Evolutionary conservation across 2,888 invertebrate genomes (phyloP).

Genomic region (Phanerotoma sp.): DNA sequence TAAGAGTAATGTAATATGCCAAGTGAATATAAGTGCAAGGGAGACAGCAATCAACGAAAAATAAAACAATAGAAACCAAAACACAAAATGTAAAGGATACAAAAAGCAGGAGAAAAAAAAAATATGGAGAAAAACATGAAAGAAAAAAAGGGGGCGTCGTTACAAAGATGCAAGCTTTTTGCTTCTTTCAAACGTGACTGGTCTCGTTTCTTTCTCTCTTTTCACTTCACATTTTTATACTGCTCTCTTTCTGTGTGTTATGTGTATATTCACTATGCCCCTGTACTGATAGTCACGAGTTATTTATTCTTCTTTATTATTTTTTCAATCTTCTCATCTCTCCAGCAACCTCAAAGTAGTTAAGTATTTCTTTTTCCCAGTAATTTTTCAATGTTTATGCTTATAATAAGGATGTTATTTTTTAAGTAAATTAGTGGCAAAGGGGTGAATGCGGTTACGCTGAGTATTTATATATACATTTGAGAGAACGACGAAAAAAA

Average conservation of each 20-base stretch:
- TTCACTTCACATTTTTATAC: no score
- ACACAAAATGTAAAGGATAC: no score
- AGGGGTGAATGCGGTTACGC: conserved; percentile 19
- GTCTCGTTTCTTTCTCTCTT: no score
- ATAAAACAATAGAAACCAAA: not conserved
- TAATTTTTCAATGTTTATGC: conserved; percentile 9
- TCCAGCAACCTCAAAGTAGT: not conserved
- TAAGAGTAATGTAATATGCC: conserved; percentile 8
- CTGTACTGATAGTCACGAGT: not conserved
- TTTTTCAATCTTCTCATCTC: not conserved
- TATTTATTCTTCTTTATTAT: not conserved
- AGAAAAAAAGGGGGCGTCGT: conserved; percentile 16
- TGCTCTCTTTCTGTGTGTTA: not conserved
- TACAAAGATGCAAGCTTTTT: conserved; percentile 2
- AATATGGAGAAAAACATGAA: no score
- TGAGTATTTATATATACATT: conserved; percentile 18
- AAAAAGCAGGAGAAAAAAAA: conserved; percentile 4
- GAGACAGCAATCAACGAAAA: conserved; percentile 4
- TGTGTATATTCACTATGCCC: not conserved
- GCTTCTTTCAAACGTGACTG: not conserved
- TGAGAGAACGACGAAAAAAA: no score
- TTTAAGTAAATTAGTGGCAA: conserved; percentile 14
- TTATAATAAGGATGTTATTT: conserved; percentile 13
- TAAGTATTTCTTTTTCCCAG: not conserved
- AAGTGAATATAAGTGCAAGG: conserved; percentile 3